A percentile compares a stretch with the other conserved stretches of the same genome.
Conservation (phyloP, 2,797 vertebrate species). For the Cynopterus sphinx region DNA sequence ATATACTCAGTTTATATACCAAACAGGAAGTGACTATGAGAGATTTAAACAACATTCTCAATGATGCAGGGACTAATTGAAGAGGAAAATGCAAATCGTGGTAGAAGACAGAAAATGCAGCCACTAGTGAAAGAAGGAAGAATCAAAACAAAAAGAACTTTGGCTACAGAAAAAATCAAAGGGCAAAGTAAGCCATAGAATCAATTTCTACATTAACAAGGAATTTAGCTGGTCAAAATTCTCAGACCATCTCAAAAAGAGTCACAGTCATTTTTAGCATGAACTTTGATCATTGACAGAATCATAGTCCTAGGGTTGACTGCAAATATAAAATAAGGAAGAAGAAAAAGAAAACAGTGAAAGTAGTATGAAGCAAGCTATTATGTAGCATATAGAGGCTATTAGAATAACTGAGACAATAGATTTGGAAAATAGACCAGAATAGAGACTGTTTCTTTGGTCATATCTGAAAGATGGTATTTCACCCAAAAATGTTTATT, state of each 20-base stretch:
- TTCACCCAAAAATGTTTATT: background rate
- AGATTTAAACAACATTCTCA: background rate
- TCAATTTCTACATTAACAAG: background rate
- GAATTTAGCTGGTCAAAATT: background rate
- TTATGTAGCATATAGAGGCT: background rate
- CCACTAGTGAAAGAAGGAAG: background rate
- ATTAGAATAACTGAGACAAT: background rate
- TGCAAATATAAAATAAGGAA: background rate
- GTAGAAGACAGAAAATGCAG: background rate
- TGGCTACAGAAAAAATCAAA: background rate
- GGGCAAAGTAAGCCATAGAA: background rate
- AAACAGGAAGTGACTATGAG: background rate
- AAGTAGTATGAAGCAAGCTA: background rate
- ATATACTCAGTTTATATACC: background rate
- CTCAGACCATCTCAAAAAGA: background rate
- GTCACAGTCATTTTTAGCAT: background rate
- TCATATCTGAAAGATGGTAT: background rate
- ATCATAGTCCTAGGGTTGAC: background rate
- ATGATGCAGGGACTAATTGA: background rate
- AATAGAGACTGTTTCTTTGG: background rate
- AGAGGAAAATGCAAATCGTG: background rate
- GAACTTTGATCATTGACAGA: background rate
- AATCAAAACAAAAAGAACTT: constrained; percentile 4
- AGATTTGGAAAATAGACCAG: background rate
- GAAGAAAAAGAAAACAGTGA: background rate